Conservation (phyloP, 2,888 invertebrate species). For the Brachyopa scutellaris region DNA sequence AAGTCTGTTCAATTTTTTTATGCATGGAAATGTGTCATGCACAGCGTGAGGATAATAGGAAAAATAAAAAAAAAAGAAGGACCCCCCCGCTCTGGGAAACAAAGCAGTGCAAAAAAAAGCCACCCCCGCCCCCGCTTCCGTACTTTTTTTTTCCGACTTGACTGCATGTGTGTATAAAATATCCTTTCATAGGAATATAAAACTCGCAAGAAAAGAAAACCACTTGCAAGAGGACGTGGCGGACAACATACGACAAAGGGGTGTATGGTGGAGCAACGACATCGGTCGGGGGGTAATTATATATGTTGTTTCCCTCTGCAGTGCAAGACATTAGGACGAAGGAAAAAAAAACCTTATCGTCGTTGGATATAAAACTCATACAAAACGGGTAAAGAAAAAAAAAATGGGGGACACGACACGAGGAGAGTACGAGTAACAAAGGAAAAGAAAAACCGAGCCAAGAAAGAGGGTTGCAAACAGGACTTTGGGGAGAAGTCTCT, state of each 20-base stretch:
- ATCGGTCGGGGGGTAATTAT: slow-evolving; percentile 1
- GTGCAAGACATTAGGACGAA: background rate
- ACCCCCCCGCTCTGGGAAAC: background rate
- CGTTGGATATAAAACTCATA: background rate
- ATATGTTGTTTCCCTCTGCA: slow-evolving; percentile 13
- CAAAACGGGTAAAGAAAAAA: background rate
- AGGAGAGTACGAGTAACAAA: background rate
- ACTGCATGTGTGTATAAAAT: slow-evolving; percentile 9
- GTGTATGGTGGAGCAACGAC: no score
- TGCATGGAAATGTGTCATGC: slow-evolving; percentile 51
- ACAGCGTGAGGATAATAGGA: slow-evolving; percentile 21
- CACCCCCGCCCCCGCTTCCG: background rate
- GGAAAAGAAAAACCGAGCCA: background rate
- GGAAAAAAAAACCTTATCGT: background rate
- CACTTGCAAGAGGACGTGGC: background rate
- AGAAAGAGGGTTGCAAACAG: slow-evolving; percentile 18
- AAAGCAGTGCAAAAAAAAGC: background rate
- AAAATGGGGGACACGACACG: slow-evolving; percentile 15
- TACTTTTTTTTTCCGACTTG: background rate
- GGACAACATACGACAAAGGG: slow-evolving; percentile 13
- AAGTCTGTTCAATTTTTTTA: slow-evolving; percentile 51
- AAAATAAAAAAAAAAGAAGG: background rate
- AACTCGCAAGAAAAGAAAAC: slow-evolving; percentile 9
- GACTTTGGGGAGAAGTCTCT: slow-evolving; percentile 24
- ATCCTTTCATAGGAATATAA: background rate